phyloP scores from a whole-genome alignment of 2,113 vertebrate genomes.

The Gnathonemus longibarbis region DNA sequence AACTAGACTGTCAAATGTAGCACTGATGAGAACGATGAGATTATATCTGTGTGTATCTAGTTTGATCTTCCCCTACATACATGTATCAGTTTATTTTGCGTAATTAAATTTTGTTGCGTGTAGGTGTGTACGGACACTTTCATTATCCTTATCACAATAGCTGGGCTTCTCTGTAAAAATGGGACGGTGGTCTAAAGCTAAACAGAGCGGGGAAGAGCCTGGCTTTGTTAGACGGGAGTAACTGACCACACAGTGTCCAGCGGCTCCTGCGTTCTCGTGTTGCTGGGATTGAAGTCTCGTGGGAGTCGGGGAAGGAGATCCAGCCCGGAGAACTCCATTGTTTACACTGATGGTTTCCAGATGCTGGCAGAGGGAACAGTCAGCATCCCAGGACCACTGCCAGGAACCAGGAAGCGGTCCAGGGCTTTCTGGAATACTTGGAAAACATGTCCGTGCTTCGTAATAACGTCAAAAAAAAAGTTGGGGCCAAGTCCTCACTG shows the following conservation, averaged over 20 bases:
- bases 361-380: constrained; percentile 75
- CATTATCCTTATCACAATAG: constrained; percentile 49
- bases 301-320: constrained; percentile 71
- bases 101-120: not conserved
- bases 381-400: constrained; percentile 63
- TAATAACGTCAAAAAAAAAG: constrained; percentile 23
- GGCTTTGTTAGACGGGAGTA: constrained; percentile 74
- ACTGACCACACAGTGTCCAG: constrained; percentile 73
- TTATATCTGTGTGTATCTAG: not conserved
- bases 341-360: constrained; percentile 93
- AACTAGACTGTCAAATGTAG: not conserved
- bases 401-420: constrained; percentile 60
- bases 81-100: not conserved
- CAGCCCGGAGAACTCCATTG: constrained; percentile 81
- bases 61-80: not conserved
- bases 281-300: constrained; percentile 69
- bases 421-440: constrained; percentile 65
- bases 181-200: constrained; percentile 66
- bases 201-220: constrained; percentile 70
- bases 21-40: not conserved
- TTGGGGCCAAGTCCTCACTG: not conserved
- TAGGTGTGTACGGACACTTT: not conserved
- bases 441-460: constrained; percentile 57
- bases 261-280: constrained; percentile 69
- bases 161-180: constrained; percentile 59